Conservation (phyloP, 1,140 invertebrate genomes). For the Nasonia giraulti region DNA sequence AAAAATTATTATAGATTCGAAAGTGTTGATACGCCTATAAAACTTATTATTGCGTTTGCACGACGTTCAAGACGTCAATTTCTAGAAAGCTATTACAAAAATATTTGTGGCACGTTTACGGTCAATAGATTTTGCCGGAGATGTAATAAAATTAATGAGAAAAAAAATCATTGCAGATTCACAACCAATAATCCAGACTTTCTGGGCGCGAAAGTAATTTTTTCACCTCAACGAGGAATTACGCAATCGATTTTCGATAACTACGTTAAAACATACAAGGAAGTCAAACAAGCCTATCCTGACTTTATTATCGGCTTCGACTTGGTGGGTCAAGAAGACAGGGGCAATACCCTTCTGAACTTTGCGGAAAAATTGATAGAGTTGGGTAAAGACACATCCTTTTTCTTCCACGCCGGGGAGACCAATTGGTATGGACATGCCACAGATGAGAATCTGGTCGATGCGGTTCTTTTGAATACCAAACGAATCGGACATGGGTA, state of each 20-base stretch:
- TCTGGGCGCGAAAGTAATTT: slow-evolving; percentile 81
- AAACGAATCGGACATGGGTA: slow-evolving; percentile 69
- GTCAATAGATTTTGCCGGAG: too few species aligned
- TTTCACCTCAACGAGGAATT: slow-evolving; percentile 75
- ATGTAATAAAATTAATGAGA: too few species aligned
- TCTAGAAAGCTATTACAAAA: too few species aligned
- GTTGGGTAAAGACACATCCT: slow-evolving; percentile 75
- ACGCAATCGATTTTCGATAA: slow-evolving; percentile 62
- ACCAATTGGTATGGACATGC: slow-evolving; percentile 81
- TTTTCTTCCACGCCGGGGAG: slow-evolving; percentile 88
- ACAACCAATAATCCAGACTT: slow-evolving; percentile 78
- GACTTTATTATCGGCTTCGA: slow-evolving; percentile 80
- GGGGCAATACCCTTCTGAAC: slow-evolving; percentile 67
- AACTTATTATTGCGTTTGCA: too few species aligned
- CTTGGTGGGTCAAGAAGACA: slow-evolving; percentile 76
- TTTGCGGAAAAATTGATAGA: slow-evolving; percentile 70
- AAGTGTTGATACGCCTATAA: too few species aligned
- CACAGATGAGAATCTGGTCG: slow-evolving; percentile 82
- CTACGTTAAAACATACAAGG: slow-evolving; percentile 71
- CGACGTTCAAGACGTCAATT: too few species aligned
- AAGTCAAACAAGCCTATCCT: slow-evolving; percentile 72
- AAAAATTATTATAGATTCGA: neutral
- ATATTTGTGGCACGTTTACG: too few species aligned
- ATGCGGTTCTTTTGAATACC: slow-evolving; percentile 83
- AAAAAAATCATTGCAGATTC: slow-evolving; percentile 66